A percentile compares a stretch with the other conserved stretches of the same genome.
Conservation (phyloP, 2,797 vertebrate species). For the Silurus lanzhouensis region DNA sequence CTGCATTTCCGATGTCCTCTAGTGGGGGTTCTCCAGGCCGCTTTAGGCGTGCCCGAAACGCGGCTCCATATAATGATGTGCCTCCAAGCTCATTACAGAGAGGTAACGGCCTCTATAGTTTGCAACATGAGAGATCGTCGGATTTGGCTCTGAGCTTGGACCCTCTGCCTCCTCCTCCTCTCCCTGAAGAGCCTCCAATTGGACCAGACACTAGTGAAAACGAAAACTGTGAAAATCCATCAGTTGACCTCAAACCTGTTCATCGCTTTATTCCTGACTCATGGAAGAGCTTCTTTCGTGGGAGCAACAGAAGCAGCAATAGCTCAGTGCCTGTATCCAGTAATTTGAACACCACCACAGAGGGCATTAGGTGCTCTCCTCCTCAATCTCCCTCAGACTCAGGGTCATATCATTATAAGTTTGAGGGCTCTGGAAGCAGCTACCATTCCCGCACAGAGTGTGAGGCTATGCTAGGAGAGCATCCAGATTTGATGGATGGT, state of each 20-base stretch:
- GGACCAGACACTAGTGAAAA: slow-evolving; percentile 76
- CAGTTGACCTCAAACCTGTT: slow-evolving; percentile 86
- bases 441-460: slow-evolving; percentile 78
- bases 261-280: slow-evolving; percentile 90
- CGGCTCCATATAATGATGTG: slow-evolving; percentile 75
- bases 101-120: slow-evolving; percentile 52
- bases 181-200: slow-evolving; percentile 82
- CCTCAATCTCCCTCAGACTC: slow-evolving; percentile 79
- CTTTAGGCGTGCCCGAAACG: slow-evolving; percentile 67
- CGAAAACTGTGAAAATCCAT: slow-evolving; percentile 65
- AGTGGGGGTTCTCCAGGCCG: slow-evolving; percentile 67
- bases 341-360: slow-evolving; percentile 70
- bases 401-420: slow-evolving; percentile 74
- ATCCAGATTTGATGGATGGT: slow-evolving; percentile 70
- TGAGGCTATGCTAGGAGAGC: slow-evolving; percentile 71
- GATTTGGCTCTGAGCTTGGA: slow-evolving; percentile 75
- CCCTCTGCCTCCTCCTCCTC: slow-evolving; percentile 86
- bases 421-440: slow-evolving; percentile 77
- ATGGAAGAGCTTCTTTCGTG: slow-evolving; percentile 80
- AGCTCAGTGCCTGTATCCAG: slow-evolving; percentile 67
- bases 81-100: slow-evolving; percentile 60
- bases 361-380: slow-evolving; percentile 84
- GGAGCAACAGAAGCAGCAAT: slow-evolving; percentile 61
- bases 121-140: slow-evolving; percentile 63
- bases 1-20: slow-evolving; percentile 74